Evolutionary conservation across 2,888 invertebrate genomes (phyloP).

Genomic region (Apocheima hispidaria): DNA sequence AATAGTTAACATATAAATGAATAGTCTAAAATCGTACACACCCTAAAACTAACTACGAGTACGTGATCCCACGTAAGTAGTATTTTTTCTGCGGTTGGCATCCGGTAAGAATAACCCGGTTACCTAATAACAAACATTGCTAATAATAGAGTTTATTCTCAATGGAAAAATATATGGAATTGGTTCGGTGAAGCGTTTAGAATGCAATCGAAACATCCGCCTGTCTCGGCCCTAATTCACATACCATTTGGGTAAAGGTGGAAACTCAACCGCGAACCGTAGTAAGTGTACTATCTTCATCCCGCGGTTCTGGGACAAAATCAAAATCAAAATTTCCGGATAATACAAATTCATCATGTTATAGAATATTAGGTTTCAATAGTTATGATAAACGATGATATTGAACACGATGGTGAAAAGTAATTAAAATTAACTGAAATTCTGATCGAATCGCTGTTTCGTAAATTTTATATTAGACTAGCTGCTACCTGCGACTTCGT

Average conservation of each 20-base stretch:
- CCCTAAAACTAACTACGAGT: slow-evolving; percentile 13
- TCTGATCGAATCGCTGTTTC: too few species aligned
- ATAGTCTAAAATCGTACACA: too few species aligned
- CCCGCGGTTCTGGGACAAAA: background rate
- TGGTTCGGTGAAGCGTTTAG: slow-evolving; percentile 37
- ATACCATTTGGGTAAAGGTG: slow-evolving; percentile 31
- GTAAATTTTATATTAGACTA: too few species aligned
- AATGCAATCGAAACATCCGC: slow-evolving; percentile 45
- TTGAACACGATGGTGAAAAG: too few species aligned
- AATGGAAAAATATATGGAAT: slow-evolving; percentile 43
- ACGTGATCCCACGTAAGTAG: slow-evolving; percentile 18
- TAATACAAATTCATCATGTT: too few species aligned
- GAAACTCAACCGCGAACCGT: slow-evolving; percentile 14
- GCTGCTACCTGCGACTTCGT: too few species aligned
- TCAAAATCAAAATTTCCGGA: too few species aligned
- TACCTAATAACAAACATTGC: slow-evolving; percentile 41
- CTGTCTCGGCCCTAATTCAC: slow-evolving; percentile 41
- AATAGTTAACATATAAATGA: too few species aligned
- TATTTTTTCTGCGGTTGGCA: slow-evolving; percentile 24
- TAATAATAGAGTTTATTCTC: slow-evolving; percentile 44
- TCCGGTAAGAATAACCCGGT: slow-evolving; percentile 41
- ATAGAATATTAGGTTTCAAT: too few species aligned
- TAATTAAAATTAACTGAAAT: too few species aligned
- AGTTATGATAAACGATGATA: too few species aligned
- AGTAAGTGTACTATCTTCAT: background rate